Evolutionary conservation across 2,113 vertebrate species (phyloP).

Genomic region (Podarcis muralis): DNA sequence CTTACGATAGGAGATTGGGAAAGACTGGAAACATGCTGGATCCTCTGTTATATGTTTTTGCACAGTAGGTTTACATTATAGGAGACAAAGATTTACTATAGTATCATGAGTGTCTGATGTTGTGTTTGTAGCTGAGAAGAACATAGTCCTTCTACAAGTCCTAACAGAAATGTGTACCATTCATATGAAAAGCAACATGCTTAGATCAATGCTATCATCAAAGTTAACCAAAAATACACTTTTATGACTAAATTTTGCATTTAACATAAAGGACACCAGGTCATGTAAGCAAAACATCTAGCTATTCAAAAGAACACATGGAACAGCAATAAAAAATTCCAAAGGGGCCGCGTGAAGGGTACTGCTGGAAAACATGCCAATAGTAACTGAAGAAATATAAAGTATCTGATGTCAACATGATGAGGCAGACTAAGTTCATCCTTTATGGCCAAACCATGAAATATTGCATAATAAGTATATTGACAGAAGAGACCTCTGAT

Average conservation of each 20-base stretch:
- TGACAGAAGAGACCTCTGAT: not conserved
- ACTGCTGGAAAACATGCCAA: not conserved
- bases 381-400: not conserved
- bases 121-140: not conserved
- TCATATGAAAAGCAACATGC: not conserved
- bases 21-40: not conserved
- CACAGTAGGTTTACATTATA: not conserved
- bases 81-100: not conserved
- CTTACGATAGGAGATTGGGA: not conserved
- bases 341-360: not conserved
- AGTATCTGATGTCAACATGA: not conserved
- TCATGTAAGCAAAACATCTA: not conserved
- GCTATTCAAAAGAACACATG: not conserved
- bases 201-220: fast-evolving
- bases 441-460: not conserved
- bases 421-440: not conserved
- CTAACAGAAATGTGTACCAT: not conserved
- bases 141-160: not conserved
- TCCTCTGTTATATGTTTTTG: not conserved
- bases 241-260: not conserved
- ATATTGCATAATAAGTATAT: not conserved
- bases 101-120: not conserved
- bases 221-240: not conserved
- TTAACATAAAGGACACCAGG: not conserved
- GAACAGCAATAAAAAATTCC: not conserved